These are phyloP conservation scores for Pipistrellus pipistrellus DNA, from an alignment of 2,797 vertebrate genomes.

Conservation along the genomic window DNA sequence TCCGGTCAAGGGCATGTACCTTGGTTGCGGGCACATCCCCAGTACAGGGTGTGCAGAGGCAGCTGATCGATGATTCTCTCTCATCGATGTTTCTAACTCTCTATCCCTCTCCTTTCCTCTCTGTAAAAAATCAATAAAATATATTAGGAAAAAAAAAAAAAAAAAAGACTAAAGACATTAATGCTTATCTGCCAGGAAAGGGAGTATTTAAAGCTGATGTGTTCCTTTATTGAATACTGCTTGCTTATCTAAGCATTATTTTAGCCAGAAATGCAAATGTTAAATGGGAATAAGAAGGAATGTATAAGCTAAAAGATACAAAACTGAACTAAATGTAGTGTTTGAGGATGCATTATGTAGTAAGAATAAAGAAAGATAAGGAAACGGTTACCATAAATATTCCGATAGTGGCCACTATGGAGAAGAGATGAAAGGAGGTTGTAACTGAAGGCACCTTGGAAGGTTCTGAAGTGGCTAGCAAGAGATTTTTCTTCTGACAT, in stretches of 20 bases:
- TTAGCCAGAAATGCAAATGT: constrained; percentile 38
- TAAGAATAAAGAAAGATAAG: constrained; percentile 18
- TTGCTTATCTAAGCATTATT: constrained; percentile 11
- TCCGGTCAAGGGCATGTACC: too few species aligned
- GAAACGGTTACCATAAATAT: not conserved
- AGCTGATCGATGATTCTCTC: too few species aligned
- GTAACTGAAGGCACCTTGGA: not conserved
- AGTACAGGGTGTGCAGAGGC: too few species aligned
- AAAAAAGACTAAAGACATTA: not conserved
- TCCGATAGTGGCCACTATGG: not conserved
- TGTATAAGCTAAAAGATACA: not conserved
- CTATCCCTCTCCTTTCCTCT: too few species aligned
- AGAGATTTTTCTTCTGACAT: not conserved
- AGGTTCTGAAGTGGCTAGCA: not conserved
- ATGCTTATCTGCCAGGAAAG: not conserved
- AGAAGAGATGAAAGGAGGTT: not conserved
- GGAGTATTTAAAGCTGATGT: not conserved
- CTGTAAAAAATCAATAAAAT: too few species aligned
- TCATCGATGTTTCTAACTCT: too few species aligned
- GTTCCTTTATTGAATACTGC: not conserved
- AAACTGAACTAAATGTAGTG: not conserved
- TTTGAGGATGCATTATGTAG: not conserved
- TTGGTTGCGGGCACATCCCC: too few species aligned
- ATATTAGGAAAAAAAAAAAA: too few species aligned
- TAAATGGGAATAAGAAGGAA: not conserved